Evolutionary conservation across 2,113 vertebrate species (phyloP).

Genomic region (Cryptomyrus ogoouensis): DNA sequence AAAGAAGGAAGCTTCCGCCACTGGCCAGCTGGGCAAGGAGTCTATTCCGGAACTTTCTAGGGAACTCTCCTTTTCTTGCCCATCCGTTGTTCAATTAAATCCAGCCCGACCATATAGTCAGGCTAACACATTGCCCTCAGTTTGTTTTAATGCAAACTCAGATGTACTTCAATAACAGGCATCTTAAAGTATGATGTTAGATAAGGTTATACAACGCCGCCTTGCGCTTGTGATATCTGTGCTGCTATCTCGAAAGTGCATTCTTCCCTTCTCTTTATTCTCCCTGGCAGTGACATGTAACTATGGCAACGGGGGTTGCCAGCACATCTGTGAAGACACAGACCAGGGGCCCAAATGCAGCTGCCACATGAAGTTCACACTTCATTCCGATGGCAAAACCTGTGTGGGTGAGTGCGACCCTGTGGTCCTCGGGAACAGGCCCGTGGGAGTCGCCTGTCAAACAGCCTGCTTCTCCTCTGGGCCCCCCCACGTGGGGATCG

Average conservation of each 20-base stretch:
- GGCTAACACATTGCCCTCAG: neutral
- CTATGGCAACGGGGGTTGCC: slow-evolving; percentile 95
- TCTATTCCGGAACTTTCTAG: neutral
- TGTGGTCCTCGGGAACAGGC: neutral
- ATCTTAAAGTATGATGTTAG: neutral
- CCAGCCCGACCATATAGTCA: neutral
- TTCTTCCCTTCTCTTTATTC: slow-evolving; percentile 6
- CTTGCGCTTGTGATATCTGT: neutral
- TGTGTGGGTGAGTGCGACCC: slow-evolving; percentile 85
- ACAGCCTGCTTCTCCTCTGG: neutral
- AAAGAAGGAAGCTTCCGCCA: neutral
- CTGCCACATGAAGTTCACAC: slow-evolving; percentile 91
- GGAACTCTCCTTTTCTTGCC: neutral
- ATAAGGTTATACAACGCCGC: neutral
- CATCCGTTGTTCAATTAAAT: neutral
- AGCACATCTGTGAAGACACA: slow-evolving; percentile 93
- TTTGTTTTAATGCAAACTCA: neutral
- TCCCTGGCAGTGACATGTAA: slow-evolving; percentile 86
- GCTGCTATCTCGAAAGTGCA: neutral
- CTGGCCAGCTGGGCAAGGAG: neutral
- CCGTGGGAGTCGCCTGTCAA: neutral
- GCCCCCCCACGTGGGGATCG: neutral
- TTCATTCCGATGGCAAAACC: slow-evolving; percentile 87
- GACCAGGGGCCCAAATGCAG: slow-evolving; percentile 88
- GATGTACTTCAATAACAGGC: neutral